Conservation (phyloP, 2,888 invertebrate genomes). For the Volucella bombylans region DNA sequence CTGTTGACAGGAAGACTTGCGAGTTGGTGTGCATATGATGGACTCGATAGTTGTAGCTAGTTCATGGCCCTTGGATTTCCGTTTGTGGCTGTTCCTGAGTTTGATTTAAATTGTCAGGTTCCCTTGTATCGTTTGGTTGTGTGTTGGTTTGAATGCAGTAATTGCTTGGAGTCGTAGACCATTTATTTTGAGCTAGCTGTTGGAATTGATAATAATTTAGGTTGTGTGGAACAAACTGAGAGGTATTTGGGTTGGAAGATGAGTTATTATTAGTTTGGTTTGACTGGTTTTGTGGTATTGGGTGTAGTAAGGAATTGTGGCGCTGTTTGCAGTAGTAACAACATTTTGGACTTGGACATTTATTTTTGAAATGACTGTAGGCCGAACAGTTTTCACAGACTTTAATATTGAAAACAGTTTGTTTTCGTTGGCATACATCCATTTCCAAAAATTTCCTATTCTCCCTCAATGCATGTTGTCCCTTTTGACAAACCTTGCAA, state of each 20-base stretch:
- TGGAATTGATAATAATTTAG: neutral
- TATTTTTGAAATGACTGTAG: too few relatives aligned
- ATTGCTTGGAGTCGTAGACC: too few relatives aligned
- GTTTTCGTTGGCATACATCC: neutral
- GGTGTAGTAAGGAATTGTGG: slow-evolving; percentile 3
- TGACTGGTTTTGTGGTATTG: neutral
- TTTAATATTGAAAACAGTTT: neutral
- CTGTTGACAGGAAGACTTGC: too few relatives aligned
- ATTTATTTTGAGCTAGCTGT: neutral
- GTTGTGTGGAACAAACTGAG: neutral
- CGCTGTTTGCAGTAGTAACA: slow-evolving; percentile 22
- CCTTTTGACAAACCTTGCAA: neutral
- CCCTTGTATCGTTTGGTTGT: too few relatives aligned
- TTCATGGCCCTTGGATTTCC: too few relatives aligned
- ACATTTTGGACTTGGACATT: neutral
- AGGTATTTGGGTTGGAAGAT: neutral
- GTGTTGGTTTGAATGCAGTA: too few relatives aligned
- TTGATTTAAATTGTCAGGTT: too few relatives aligned
- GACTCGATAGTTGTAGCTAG: too few relatives aligned
- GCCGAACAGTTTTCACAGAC: too few relatives aligned
- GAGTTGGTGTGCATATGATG: too few relatives aligned
- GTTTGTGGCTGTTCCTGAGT: too few relatives aligned
- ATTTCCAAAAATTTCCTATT: neutral
- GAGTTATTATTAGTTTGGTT: neutral
- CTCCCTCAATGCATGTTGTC: neutral